phyloP scores from a whole-genome alignment of 1,140 invertebrate species.

The Contarinia nasturtii region DNA sequence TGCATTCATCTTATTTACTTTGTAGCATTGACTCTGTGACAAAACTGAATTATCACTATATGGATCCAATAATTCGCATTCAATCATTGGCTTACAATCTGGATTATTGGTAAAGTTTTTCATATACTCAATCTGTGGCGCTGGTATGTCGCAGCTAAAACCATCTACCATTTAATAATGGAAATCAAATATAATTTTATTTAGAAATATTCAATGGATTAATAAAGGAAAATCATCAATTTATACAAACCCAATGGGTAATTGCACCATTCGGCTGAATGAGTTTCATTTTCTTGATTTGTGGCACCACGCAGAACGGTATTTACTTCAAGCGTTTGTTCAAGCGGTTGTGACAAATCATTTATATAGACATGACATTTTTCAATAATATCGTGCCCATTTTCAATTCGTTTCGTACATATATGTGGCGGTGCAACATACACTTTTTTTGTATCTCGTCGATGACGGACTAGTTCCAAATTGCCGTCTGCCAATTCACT shows the following conservation, averaged over 20 bases:
- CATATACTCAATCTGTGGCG: conserved; percentile 18
- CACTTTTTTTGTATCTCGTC: conserved; percentile 7
- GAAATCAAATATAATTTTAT: neutral
- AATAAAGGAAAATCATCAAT: neutral
- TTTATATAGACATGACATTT: conserved; percentile 33
- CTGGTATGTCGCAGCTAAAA: conserved; percentile 34
- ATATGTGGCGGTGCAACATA: conserved; percentile 34
- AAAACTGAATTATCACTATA: conserved; percentile 40
- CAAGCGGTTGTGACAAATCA: conserved; percentile 15
- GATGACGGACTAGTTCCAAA: neutral
- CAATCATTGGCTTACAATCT: conserved; percentile 33
- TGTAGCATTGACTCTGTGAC: conserved; percentile 39
- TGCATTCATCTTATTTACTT: conserved; percentile 12
- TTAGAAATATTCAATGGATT: neutral
- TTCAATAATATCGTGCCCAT: conserved; percentile 14
- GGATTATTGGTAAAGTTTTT: conserved; percentile 13
- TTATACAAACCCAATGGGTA: conserved; percentile 27
- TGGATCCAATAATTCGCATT: conserved; percentile 45
- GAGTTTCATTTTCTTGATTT: conserved; percentile 19
- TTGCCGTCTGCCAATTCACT: neutral
- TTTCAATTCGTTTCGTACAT: conserved; percentile 26
- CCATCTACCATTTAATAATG: conserved; percentile 19
- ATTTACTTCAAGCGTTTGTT: conserved; percentile 23
- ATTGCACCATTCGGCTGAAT: conserved; percentile 28
- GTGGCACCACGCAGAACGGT: conserved; percentile 24